Base-by-base conservation (phyloP, 2,113 vertebrate species). In the Entosphenus tridentatus region DNA sequence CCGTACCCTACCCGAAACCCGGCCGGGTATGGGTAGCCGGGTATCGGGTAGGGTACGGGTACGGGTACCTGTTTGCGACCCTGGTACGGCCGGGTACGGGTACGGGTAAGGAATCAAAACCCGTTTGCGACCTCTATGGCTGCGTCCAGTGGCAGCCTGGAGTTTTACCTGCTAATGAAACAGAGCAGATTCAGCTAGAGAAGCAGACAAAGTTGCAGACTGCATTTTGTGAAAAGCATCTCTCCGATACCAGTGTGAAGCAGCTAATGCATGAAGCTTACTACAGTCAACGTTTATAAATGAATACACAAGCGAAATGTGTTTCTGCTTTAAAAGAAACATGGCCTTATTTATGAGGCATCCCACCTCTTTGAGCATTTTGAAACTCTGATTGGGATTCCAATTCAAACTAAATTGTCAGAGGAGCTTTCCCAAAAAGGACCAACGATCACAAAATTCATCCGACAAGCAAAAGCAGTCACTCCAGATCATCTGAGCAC, bases 341-440 rank as follows among this genome's bases (percentile, higher is more conserved):
- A 70, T 56, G 54, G 58, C 67, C 11, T 70, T 21, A 21, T 71
- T 67, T 70, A 13, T 72, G 71, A 73, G 70, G 57, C 67, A 57
- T 67, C 18, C 70, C 56, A 69, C 69, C 71, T 72, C 57, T 71
- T 72, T 69, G 69, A 72, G 68, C 73, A 73, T 16, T 57, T 39
- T 55, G 59, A 11, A 70, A 70, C 57, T 2, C 55, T 70, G 17
- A 17, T 70, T 57, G 70, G 21, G 21, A 21, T 21, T 21, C 21
- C 21, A 21, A 3, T 21, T 21, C 21, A 21, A 21, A 21, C 21
- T 21, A 72, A 72, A 71, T 55, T 72, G 70, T 57, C 71, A 69
- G 69, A 73, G 39, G 71, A 69, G 59, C 16, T 73, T 17, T 69
- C 68, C 12, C 70, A 56, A 58, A 73, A 73, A 70, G 69, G 12